Conservation (phyloP, 2,113 vertebrate species). For the Anarhynchus alexandrinus region DNA sequence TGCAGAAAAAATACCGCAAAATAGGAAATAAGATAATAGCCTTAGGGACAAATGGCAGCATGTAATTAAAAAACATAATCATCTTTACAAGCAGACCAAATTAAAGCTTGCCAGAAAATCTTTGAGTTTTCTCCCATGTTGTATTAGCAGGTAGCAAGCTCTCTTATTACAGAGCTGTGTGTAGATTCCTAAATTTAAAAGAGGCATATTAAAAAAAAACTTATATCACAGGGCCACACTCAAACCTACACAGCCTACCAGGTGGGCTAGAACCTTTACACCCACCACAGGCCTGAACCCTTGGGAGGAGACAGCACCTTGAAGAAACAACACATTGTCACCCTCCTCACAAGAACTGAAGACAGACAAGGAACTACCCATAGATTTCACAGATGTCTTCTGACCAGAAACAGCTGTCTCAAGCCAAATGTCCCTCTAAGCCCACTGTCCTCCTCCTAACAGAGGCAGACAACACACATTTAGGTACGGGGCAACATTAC, state of each 20-base stretch:
- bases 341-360: not conserved
- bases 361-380: not conserved
- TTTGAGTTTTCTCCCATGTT: not conserved
- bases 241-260: no score
- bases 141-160: not conserved
- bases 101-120: not conserved
- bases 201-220: no score
- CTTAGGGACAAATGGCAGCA: not conserved
- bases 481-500: not conserved
- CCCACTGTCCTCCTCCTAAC: not conserved
- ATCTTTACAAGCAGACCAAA: not conserved
- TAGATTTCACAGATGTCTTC: not conserved
- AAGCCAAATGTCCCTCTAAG: not conserved
- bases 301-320: not conserved
- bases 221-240: no score
- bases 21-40: not conserved
- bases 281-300: no score
- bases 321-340: not conserved
- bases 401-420: not conserved
- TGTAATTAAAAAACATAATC: not conserved
- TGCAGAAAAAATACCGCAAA: not conserved
- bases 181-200: not conserved
- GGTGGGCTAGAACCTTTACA: no score
- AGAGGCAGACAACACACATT: not conserved
- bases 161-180: not conserved